phyloP scores from a whole-genome alignment of 2,113 vertebrate species.

The Cinclus cinclus region DNA sequence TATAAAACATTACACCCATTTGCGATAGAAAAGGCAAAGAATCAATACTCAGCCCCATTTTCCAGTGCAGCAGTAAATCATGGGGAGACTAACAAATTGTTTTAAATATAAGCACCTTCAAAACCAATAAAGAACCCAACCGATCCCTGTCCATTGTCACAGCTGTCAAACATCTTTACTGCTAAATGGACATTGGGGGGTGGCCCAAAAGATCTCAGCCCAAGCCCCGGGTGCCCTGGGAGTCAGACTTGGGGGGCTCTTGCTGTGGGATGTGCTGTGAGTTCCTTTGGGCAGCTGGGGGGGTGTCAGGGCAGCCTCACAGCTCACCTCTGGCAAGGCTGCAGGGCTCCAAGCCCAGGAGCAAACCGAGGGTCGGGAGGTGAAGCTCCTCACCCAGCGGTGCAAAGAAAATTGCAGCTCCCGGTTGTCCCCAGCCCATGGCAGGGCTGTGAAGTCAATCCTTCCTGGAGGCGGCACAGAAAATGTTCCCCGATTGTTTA shows the following conservation, averaged over 20 bases:
- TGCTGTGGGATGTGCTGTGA: rapidly evolving
- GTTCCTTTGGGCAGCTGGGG: background rate
- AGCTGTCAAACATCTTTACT: constrained; percentile 31
- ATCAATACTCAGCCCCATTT: constrained; percentile 84
- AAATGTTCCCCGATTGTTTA: rapidly evolving
- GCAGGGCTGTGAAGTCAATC: background rate
- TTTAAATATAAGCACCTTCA: constrained; percentile 82
- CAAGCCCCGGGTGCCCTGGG: rapidly evolving
- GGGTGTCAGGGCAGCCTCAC: rapidly evolving
- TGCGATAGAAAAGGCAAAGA: constrained; percentile 82
- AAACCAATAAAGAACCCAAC: constrained; percentile 70
- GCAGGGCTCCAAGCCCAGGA: background rate
- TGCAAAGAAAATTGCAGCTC: background rate
- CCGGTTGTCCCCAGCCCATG: rapidly evolving
- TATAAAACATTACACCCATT: constrained; percentile 86
- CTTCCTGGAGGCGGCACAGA: background rate
- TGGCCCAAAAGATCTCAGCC: background rate
- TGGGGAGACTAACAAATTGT: constrained; percentile 79
- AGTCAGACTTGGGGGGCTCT: no score
- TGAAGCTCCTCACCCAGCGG: rapidly evolving
- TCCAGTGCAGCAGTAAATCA: constrained; percentile 78
- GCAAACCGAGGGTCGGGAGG: rapidly evolving
- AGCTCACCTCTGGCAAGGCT: background rate
- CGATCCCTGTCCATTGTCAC: constrained; percentile 57
- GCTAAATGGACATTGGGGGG: background rate